These are phyloP conservation scores for Branchinecta lynchi DNA, from an alignment of 1,140 invertebrate species.

Conservation along the genomic window DNA sequence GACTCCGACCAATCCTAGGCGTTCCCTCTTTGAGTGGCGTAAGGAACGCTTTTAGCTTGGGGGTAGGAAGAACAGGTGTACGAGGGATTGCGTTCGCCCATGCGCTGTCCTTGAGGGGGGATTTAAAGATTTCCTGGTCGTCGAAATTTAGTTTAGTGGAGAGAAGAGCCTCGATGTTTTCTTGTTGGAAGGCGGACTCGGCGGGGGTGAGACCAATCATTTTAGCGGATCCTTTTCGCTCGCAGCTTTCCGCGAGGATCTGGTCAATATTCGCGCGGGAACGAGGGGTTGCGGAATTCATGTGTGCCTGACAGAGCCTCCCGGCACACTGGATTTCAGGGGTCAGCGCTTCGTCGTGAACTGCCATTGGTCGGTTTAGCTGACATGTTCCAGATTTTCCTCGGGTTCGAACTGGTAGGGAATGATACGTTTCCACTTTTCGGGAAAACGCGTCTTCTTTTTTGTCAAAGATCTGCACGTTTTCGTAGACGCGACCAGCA, in stretches of 20 bases:
- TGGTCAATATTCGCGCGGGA: neutral
- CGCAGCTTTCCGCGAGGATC: neutral
- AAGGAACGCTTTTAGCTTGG: neutral
- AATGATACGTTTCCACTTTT: neutral
- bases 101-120: neutral
- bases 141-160: neutral
- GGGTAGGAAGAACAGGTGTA: neutral
- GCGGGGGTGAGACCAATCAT: neutral
- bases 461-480: constrained; percentile 45
- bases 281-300: neutral
- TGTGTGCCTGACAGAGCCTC: neutral
- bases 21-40: neutral
- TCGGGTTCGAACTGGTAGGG: neutral
- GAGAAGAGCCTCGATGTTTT: neutral
- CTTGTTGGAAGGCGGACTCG: neutral
- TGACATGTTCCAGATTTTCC: neutral
- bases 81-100: neutral
- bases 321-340: neutral
- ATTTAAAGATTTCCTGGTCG: neutral
- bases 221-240: neutral
- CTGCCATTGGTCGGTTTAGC: neutral
- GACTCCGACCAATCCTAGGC: neutral
- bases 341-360: neutral
- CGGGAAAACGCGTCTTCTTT: constrained; percentile 24
- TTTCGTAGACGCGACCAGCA: constrained; percentile 48